These are phyloP conservation scores for Eilema depressum DNA, from an alignment of 2,888 invertebrate species.

Conservation along the genomic window DNA sequence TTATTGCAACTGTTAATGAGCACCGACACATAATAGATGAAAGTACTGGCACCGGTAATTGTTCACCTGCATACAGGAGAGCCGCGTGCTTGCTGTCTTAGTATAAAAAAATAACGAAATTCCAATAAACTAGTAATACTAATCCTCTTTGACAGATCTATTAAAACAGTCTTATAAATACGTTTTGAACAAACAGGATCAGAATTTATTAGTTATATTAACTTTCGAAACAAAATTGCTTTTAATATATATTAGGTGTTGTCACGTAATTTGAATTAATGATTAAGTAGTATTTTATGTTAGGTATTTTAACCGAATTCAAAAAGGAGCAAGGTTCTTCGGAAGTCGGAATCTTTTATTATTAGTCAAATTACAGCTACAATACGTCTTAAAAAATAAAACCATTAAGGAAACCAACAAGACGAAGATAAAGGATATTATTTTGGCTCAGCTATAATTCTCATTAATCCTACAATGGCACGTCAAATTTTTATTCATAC, in stretches of 20 bases:
- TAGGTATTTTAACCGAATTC: neutral
- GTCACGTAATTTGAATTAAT: constrained; percentile 53
- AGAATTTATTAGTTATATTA: constrained; percentile 42
- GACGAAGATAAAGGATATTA: neutral
- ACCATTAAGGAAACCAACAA: neutral
- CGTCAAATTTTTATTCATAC: constrained; percentile 40
- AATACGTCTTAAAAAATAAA: neutral
- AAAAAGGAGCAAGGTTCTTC: too few relatives aligned
- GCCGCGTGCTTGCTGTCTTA: neutral
- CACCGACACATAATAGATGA: neutral
- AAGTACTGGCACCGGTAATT: neutral
- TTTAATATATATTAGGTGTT: constrained; percentile 53
- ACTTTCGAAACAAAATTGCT: constrained; percentile 39
- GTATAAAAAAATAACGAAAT: neutral
- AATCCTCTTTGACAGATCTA: constrained; percentile 38
- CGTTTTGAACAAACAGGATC: constrained; percentile 26
- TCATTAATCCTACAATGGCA: constrained; percentile 43
- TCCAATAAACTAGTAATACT: constrained; percentile 11
- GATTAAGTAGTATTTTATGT: neutral
- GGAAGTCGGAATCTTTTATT: too few relatives aligned
- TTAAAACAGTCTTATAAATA: constrained; percentile 31
- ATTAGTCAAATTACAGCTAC: neutral
- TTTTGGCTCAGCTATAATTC: constrained; percentile 38
- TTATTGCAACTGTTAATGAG: neutral
- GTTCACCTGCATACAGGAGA: neutral